Percentiles rank a stretch among this genome's conserved stretches.
Evolutionary conservation across 2,113 vertebrate species (phyloP).

Genomic region (Pycnonotus jocosus): DNA sequence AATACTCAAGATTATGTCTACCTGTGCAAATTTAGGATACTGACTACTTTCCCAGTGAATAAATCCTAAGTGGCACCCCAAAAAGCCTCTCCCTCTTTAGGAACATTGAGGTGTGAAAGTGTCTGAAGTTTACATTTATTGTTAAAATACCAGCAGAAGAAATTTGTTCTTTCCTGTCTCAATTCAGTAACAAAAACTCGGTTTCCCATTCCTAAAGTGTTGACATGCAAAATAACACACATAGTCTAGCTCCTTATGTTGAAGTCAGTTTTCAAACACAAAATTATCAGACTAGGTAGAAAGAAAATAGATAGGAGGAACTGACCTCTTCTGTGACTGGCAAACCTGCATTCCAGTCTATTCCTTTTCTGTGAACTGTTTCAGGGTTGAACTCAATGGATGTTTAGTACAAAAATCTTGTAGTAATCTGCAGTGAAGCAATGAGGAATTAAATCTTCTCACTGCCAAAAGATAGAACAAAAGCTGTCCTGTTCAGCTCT

Average conservation of each 20-base stretch:
- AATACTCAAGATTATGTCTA: neutral
- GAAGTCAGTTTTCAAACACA: neutral
- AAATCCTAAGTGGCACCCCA: fast-evolving
- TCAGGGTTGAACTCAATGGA: neutral
- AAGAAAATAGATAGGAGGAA: neutral
- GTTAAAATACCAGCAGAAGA: neutral
- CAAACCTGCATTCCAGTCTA: neutral
- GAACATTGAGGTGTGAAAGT: neutral
- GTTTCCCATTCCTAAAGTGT: neutral
- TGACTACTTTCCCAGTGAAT: neutral
- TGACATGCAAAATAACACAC: neutral
- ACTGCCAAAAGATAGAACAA: neutral
- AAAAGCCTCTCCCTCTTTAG: neutral
- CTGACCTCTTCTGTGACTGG: neutral
- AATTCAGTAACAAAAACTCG: neutral
- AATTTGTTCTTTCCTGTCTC: neutral
- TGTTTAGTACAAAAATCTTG: neutral
- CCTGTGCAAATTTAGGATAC: neutral
- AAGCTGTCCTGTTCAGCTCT: neutral
- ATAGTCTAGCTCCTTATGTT: neutral
- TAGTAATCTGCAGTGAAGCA: neutral
- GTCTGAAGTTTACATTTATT: neutral
- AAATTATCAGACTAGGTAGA: neutral
- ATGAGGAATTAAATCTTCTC: neutral
- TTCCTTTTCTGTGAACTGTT: neutral